phyloP scores from a whole-genome alignment of 64 coral and sea anemone genomes.

The Pocillopora verrucosa region DNA sequence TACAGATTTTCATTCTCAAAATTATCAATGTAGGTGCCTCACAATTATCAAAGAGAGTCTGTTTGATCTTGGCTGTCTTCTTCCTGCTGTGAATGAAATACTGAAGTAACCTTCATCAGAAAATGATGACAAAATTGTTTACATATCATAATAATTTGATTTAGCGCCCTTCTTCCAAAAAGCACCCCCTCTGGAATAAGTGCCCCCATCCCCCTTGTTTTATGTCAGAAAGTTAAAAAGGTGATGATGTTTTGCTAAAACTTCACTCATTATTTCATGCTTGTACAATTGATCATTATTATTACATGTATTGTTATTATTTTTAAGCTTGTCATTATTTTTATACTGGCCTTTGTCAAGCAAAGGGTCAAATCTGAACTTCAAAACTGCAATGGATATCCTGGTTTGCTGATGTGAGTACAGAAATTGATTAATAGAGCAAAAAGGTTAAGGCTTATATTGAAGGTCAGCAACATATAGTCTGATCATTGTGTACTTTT shows the following conservation, averaged over 20 bases:
- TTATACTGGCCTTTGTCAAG: constrained; percentile 31
- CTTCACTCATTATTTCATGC: no score
- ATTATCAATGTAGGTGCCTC: not conserved
- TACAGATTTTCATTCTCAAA: no score
- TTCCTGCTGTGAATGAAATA: constrained; percentile 19
- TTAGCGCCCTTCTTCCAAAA: not conserved
- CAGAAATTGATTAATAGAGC: not conserved
- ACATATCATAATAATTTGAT: not conserved
- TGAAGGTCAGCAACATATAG: no score
- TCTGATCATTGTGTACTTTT: no score
- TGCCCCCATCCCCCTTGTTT: no score
- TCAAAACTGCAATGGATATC: constrained; percentile 32
- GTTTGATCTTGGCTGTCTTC: constrained; percentile 36
- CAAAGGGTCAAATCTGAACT: not conserved
- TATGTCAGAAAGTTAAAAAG: no score
- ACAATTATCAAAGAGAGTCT: not conserved
- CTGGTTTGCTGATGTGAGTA: constrained; percentile 25
- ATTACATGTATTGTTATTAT: not conserved
- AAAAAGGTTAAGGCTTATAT: no score
- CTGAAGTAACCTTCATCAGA: no score
- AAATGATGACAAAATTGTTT: no score
- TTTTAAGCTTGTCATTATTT: constrained; percentile 20
- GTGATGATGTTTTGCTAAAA: no score
- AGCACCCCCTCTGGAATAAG: no score
- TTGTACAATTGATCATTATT: no score